Base-by-base conservation (phyloP, 2,113 vertebrate species). In the Misgurnus mizolepis region DNA sequence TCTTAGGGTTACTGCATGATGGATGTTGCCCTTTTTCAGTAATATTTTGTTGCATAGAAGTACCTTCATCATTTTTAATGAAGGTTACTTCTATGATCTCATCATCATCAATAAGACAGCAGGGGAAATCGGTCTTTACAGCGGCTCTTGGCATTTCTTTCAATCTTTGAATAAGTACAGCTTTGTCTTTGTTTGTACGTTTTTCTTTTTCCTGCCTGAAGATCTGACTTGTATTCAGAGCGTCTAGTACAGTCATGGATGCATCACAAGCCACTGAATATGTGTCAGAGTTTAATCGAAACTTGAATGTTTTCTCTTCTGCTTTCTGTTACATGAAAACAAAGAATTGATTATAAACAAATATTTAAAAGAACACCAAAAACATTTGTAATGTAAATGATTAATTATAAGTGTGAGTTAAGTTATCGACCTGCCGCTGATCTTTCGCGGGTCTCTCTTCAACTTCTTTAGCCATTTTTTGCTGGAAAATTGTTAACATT, bases 1-100 rank as follows among this genome's bases (percentile, higher is more conserved):
- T 17, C 22, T 78, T 40, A 6, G 14, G 4, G 0, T 3, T 12
- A 15, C 17, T 49, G n/a, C 6, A 6, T 7, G 77, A 89, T 50
- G 22, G 47, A 6, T 4, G 6, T 22, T 49, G 1, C 11, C 8
- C 5, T 5, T n/a, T 43, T 0, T 22, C 22, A 22, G 22, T 22
- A 22, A 22, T 22, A 22, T 22, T 34, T 34, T 34, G 27, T 34
- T 34, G 27, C 27, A 2, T 34, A 10, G 0, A 3, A 0, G 9
- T 2, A 22, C 53, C 40, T 53, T 0, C 3, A 10, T n/a, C 18
- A 3, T 58, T 18, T 6, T 11, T 49, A 6, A 81, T 74, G 56
- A 83, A 83, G 6, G 0, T n/a, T 60, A 83, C 43, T 3, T 79
- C 15, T 39, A 83, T 70, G 14, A 79, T 17, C 55, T 79, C 82